Conservation (phyloP, 2,797 vertebrate genomes). For the Morelia viridis region DNA sequence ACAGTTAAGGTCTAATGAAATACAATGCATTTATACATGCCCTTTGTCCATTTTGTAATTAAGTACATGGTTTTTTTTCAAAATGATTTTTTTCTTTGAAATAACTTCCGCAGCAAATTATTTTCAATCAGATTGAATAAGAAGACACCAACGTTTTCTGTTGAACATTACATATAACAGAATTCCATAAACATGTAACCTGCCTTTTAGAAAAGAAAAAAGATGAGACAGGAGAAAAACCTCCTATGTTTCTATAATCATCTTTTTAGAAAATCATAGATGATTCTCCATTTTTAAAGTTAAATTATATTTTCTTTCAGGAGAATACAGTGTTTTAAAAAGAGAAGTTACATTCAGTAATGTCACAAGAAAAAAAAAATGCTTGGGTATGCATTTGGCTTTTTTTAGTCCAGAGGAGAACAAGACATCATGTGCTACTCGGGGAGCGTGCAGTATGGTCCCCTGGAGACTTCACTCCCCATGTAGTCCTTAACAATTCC, state of each 20-base stretch:
- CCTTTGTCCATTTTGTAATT: not conserved
- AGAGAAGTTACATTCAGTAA: not conserved
- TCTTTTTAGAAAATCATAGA: not conserved
- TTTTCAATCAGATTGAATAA: not conserved
- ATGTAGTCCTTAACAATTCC: not conserved
- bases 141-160: not conserved
- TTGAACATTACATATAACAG: not conserved
- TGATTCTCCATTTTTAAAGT: not conserved
- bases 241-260: not conserved
- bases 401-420: not conserved
- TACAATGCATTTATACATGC: not conserved
- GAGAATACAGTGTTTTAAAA: not conserved
- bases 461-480: not conserved
- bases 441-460: not conserved
- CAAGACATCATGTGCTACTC: not conserved
- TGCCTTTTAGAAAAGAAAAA: not conserved
- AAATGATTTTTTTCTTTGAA: too few relatives aligned
- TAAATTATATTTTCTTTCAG: not conserved
- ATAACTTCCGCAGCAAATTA: not conserved
- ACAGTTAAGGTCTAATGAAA: not conserved
- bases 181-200: not conserved
- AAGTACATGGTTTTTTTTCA: not conserved
- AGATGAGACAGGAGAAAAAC: not conserved
- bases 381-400: not conserved
- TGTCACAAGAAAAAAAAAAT: not conserved